Evolutionary conservation across 2,888 invertebrate species (phyloP), one percentile per base, ranked within the genome.

Genomic region (Ariolimax columbianus): DNA sequence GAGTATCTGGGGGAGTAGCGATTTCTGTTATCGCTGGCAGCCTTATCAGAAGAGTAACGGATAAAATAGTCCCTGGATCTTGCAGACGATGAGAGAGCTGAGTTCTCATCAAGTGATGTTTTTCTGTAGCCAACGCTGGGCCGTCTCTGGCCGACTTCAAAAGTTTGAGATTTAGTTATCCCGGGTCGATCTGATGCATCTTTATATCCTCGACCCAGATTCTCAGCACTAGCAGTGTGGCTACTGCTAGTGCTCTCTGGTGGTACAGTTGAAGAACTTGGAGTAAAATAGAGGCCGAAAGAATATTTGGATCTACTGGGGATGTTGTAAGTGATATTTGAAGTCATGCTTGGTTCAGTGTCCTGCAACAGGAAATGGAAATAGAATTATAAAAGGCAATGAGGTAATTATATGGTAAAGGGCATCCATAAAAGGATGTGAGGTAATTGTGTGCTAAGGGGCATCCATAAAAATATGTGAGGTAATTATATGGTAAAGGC

Each of bases 211-310:
- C 26, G 33, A 43, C 72, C 55, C 11, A 70, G 40, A 63, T 68
- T 77, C 72, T 84, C 84, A 70, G 83, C 47, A 59, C 83, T 70
- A 9, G 51, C 68, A 55, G 59, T 40, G 73, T 83, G 11, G n/a
- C 66, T 63, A 43, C 83, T 36, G 36, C 36, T n/a, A 51, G 72
- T 72, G 79, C 81, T 81, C 17, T 78, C 73, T 55, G 77, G 63
- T 68, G 89, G 89, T 66, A 81, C 89, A 0, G 88, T 84, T 63
- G 84, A 82, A 4, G 82, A 72, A 72, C 91, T 90, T 23, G 89
- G 88, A 17, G 91, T 91, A 84, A 89, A 91, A 85, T 89, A 91
- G 33, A 92, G 86, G 59, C 92, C 92, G 79, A 91, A 91, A 9
- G 92, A 91, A 83, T 91, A 91, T 30, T 90, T 90, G 79, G 90